Evolutionary conservation across 2,797 vertebrate species (phyloP).

Genomic region (Anguilla anguilla): DNA sequence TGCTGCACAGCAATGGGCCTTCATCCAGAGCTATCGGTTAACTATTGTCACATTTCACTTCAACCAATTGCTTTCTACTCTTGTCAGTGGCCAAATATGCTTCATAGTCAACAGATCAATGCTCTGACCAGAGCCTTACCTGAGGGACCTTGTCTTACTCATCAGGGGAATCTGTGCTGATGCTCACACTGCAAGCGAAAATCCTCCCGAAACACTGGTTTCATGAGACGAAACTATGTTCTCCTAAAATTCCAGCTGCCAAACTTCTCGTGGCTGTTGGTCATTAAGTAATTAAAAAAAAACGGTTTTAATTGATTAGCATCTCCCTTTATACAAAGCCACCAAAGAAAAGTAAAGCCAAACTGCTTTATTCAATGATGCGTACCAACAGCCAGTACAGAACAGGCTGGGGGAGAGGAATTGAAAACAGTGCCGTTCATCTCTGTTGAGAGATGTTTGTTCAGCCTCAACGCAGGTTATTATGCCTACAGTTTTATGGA

Average conservation of each 20-base stretch:
- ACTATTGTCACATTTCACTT: not conserved
- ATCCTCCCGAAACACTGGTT: not conserved
- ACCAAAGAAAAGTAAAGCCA: not conserved
- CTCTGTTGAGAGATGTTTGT: not conserved
- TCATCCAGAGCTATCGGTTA: not conserved
- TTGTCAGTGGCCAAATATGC: not conserved
- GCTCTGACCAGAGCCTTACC: not conserved
- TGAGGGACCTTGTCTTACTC: not conserved
- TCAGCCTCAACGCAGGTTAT: not conserved
- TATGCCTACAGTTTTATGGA: not conserved
- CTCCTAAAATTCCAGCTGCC: not conserved
- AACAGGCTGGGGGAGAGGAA: too few species aligned
- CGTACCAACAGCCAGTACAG: too few species aligned
- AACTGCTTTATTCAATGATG: not conserved
- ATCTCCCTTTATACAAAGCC: not conserved
- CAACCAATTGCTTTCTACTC: not conserved
- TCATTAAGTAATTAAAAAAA: not conserved
- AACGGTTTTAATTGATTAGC: not conserved
- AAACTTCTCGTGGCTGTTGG: not conserved
- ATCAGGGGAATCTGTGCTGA: conserved; percentile 2
- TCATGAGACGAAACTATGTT: too few species aligned
- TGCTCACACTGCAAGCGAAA: not conserved
- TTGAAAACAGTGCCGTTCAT: not conserved
- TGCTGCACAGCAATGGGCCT: not conserved
- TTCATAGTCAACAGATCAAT: not conserved